Evolutionary conservation across 2,888 invertebrate species (phyloP), one percentile per base, ranked within the genome.

Genomic region (Meliscaeva auricollis): DNA sequence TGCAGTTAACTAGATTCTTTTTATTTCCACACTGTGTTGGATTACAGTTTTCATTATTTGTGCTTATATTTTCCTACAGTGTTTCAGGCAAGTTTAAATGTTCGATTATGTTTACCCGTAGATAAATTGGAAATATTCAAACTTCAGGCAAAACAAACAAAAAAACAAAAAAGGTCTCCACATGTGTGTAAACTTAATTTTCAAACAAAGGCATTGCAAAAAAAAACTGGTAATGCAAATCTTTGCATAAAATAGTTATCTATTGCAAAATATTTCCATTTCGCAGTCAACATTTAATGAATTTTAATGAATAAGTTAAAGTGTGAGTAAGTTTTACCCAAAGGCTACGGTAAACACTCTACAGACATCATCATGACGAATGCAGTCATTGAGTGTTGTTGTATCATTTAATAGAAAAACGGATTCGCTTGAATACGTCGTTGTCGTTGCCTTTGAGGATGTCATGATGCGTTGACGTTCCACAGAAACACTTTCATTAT

Each of bases 401-500:
- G 13, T 46, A 56, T 2, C 58, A 50, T 50, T n/a, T 66, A 22
- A 50, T 35, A 48, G 70, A 52, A 74, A n/a, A 70, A 74, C 44
- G 15, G 50, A 75, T 66, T 52, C 76, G 13, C 38, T 68, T 17
- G 72, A 60, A 58, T 68, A 35, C 44, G 62, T 62, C 26, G 26
- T 66, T 41, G 38, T 7, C 38, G 38, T 38, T 38, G 38, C 44
- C 62, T 64, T 64, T 64, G 62, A 32, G 60, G 13, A 20, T 38
- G 15, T 11, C 30, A 35, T 68, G 44, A 48, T 78, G 72, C 85
- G 72, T 60, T 66, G 72, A 80, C 75, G 58, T 60, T 72, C 66
- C 69, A 75, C 68, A 76, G 13, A 76, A 81, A 85, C 85, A 81
- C 85, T 85, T 81, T 85, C 76, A 85, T 85, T 85, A 81, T 85